Percentiles rank a stretch among this genome's conserved stretches.
Conservation (phyloP, 2,888 invertebrate genomes). For the Hyles lineata region DNA sequence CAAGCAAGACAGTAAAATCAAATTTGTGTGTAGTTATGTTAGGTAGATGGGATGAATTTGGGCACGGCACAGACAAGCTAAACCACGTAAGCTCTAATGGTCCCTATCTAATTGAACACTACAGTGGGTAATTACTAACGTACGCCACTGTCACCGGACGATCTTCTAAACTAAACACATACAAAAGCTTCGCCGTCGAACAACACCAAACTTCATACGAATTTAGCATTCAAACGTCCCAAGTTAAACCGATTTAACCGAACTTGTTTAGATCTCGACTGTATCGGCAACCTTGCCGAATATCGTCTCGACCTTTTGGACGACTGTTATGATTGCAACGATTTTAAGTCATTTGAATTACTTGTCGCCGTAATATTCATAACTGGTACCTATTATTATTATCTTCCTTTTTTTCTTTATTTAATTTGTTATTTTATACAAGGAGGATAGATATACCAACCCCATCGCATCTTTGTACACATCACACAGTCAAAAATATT, state of each 20-base stretch:
- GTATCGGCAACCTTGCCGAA: conserved; percentile 39
- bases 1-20: not conserved
- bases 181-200: conserved; percentile 59
- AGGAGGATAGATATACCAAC: no score
- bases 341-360: not conserved
- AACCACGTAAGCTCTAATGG: conserved; percentile 45
- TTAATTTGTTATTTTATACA: no score
- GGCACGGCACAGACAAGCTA: conserved; percentile 9
- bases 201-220: conserved; percentile 61
- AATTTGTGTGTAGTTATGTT: not conserved
- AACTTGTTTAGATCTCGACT: conserved; percentile 54
- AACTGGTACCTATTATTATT: not conserved
- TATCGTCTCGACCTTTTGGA: not conserved
- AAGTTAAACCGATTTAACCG: conserved; percentile 61
- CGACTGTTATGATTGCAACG: conserved; percentile 3
- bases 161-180: conserved; percentile 64
- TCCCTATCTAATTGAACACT: conserved; percentile 57
- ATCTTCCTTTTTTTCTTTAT: no score
- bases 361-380: not conserved
- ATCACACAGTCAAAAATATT: no score
- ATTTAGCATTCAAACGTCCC: conserved; percentile 60
- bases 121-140: conserved; percentile 58
- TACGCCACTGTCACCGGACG: conserved; percentile 50
- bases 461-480: no score
- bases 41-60: not conserved